Conservation (phyloP, 2,888 invertebrate species). For the Baronia brevicornis region DNA sequence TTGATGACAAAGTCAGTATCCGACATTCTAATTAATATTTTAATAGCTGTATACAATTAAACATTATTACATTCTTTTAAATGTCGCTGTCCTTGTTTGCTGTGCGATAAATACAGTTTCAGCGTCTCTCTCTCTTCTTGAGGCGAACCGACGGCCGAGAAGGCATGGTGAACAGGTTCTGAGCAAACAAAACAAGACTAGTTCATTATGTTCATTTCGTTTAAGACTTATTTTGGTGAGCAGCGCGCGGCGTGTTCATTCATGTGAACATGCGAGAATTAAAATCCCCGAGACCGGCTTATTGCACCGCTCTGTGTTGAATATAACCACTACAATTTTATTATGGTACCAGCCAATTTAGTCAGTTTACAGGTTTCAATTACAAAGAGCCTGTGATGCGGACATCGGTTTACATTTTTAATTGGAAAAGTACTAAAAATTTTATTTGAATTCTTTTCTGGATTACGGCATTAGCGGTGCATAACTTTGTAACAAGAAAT, state of each 20-base stretch:
- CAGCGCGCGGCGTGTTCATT: slow-evolving; percentile 33
- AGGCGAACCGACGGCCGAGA: slow-evolving; percentile 7
- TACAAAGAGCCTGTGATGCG: slow-evolving; percentile 4
- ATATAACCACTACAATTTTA: slow-evolving; percentile 16
- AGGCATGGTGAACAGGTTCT: slow-evolving; percentile 28
- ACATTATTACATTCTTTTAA: too few species aligned
- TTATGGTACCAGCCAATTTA: slow-evolving; percentile 9
- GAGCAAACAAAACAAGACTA: slow-evolving; percentile 40
- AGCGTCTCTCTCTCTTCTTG: too few species aligned
- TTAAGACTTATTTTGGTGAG: slow-evolving; percentile 32
- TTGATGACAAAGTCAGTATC: too few species aligned
- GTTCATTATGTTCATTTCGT: slow-evolving; percentile 31
- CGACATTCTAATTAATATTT: too few species aligned
- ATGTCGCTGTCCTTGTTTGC: too few species aligned
- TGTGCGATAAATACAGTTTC: too few species aligned
- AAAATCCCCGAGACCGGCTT: slow-evolving; percentile 24
- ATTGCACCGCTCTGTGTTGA: slow-evolving; percentile 16
- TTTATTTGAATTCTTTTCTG: slow-evolving; percentile 2
- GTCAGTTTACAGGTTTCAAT: slow-evolving; percentile 15
- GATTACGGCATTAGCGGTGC: too few species aligned
- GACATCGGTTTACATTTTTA: slow-evolving; percentile 4
- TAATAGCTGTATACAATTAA: too few species aligned
- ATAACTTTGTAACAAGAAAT: slow-evolving; percentile 3
- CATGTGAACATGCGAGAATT: slow-evolving; percentile 32
- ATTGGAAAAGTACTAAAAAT: slow-evolving; percentile 10